Percentiles rank a stretch among this genome's conserved stretches.
Evolutionary conservation across 1,140 invertebrate species (phyloP).

Genomic region (Zelostemma sp.): DNA sequence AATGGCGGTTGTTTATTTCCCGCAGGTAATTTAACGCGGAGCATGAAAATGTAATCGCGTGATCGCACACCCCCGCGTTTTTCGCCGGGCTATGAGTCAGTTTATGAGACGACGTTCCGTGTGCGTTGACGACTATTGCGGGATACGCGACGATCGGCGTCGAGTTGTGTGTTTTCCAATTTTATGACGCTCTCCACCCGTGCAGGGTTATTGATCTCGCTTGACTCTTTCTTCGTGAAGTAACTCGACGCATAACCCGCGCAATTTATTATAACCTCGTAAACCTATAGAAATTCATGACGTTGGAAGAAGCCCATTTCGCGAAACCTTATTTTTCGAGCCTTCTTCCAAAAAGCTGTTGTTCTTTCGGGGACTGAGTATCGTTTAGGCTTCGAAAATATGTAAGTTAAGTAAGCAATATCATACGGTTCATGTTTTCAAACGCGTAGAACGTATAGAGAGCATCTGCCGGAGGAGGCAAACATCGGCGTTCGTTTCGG

Average conservation of each 20-base stretch:
- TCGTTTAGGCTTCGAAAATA: no score
- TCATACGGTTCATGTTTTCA: conserved; percentile 17
- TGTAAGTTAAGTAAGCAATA: conserved; percentile 12
- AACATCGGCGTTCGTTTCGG: conserved; percentile 41
- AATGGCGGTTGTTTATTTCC: conserved; percentile 52
- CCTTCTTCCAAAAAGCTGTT: no score
- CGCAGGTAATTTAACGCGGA: conserved; percentile 38
- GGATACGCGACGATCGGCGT: neutral
- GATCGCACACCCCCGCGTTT: conserved; percentile 20
- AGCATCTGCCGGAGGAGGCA: conserved; percentile 34
- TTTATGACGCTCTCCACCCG: no score
- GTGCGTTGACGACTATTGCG: conserved; percentile 12
- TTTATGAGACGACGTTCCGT: conserved; percentile 32
- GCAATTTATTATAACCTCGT: no score
- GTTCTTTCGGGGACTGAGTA: no score
- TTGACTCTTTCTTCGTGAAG: no score
- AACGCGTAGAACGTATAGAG: conserved; percentile 29
- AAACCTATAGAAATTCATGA: no score
- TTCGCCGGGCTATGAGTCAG: conserved; percentile 15
- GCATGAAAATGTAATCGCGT: conserved; percentile 42
- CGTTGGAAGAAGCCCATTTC: no score
- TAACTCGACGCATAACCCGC: no score
- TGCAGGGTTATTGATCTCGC: no score
- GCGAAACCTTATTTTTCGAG: no score
- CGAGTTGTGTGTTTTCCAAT: neutral